Conservation (phyloP, 1,140 invertebrate genomes). For the Listronotus oregonensis region DNA sequence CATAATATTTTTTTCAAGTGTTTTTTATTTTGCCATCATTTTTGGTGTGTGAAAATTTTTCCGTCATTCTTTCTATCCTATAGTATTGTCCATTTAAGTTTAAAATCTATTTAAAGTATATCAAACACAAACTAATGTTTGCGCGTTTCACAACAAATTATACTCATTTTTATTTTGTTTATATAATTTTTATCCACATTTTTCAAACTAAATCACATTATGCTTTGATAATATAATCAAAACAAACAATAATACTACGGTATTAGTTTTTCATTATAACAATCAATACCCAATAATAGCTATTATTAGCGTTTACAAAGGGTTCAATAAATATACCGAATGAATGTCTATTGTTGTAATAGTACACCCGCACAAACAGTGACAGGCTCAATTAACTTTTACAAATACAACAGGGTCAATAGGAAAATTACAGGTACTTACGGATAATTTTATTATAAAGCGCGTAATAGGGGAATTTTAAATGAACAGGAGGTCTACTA, state of each 20-base stretch:
- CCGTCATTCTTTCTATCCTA: too few relatives aligned
- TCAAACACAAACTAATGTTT: too few relatives aligned
- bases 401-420: constrained; percentile 1
- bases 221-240: not conserved
- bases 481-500: not conserved
- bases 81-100: too few relatives aligned
- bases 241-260: constrained; percentile 12
- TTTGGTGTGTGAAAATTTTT: too few relatives aligned
- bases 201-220: too few relatives aligned
- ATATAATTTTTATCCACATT: too few relatives aligned
- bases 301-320: constrained; percentile 20
- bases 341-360: constrained; percentile 7
- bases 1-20: too few relatives aligned
- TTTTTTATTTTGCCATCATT: too few relatives aligned
- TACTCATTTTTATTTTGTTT: too few relatives aligned
- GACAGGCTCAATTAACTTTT: constrained; percentile 15
- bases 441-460: constrained; percentile 5
- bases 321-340: not conserved
- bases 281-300: constrained; percentile 21
- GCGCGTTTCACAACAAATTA: too few relatives aligned
- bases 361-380: constrained; percentile 13
- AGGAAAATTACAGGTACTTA: constrained; percentile 10
- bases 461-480: not conserved
- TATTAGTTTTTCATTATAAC: constrained; percentile 16
- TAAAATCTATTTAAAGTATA: too few relatives aligned